Evolutionary conservation across 2,888 invertebrate genomes (phyloP), one percentile per base, ranked within the genome.

Genomic region (Cyclophora punctaria): DNA sequence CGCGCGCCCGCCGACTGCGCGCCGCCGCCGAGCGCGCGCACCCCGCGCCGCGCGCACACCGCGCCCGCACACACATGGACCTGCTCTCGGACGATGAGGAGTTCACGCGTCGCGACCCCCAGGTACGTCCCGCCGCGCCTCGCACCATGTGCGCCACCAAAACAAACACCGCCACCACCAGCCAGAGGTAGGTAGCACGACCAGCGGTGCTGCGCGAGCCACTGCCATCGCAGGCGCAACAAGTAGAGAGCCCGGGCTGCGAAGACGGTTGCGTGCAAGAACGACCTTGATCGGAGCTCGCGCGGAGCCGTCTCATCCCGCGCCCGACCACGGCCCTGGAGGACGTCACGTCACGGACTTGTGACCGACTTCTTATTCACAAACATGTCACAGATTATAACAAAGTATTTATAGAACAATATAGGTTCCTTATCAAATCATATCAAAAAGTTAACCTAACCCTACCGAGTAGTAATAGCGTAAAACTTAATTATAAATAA

Each of bases 51-150:
- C 62, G 57, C 69, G 60, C 64, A 57, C 48, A 47, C 50, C 64
- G 55, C 74, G 64, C 72, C 54, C 69, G 56, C 59, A 53, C 55
- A 63, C 62, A 55, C 20, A 88, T 88, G 87, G 86, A 88, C 82
- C 84, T 82, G 73, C 87, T 87, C 75, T 86, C 86, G 72, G 87
- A 88, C 77, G 87, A 88, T 75, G 86, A 87, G 67, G 87, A 88
- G 48, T 85, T 75, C 73, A 67, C 78, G 75, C 83, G 83, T 73
- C 82, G 84, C 59, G 83, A 83, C 63, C 78, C 78, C 66, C 86
- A 87, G 87, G 87, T 88, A 83, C 66, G 74, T 68, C 45, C 34
- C 5, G 41, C 54, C 48, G 47, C 50, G 51, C 52, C 50, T 20
- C 20, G 20, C 20, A 20, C 57, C 50, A 51, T 47, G 47, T 51